Percentiles rank a stretch among this genome's conserved stretches.
phyloP scores from a whole-genome alignment of 2,888 invertebrate genomes.

The Melanargia galathea region DNA sequence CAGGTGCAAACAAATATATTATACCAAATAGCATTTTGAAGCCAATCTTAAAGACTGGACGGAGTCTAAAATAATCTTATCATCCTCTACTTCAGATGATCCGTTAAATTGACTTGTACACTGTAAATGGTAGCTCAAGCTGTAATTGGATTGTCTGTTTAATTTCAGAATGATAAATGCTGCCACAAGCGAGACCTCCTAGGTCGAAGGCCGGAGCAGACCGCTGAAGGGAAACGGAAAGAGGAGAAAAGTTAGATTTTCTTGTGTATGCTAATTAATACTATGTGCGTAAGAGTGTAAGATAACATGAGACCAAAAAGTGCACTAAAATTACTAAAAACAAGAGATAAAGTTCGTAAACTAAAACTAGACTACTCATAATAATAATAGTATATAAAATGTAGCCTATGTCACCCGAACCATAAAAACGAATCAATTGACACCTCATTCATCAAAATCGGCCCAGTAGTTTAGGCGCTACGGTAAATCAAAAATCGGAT shows the following conservation, averaged over 20 bases:
- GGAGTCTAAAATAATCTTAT: no score
- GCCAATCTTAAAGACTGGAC: no score
- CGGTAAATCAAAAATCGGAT: no score
- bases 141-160: conserved; percentile 2
- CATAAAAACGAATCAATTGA: no score
- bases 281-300: neutral
- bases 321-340: neutral
- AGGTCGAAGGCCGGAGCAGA: conserved; percentile 56
- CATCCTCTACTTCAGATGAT: neutral
- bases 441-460: no score
- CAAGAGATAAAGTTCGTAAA: neutral
- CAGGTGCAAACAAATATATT: no score
- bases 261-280: neutral
- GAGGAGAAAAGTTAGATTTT: conserved; percentile 59
- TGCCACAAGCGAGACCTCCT: conserved; percentile 60
- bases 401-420: no score
- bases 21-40: no score
- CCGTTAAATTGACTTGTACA: neutral
- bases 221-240: conserved; percentile 51
- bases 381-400: no score
- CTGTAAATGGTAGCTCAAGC: neutral
- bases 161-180: conserved; percentile 56
- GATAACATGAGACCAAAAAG: neutral
- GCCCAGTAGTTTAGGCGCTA: no score
- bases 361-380: no score